A percentile compares a stretch with the other conserved stretches of the same genome.
phyloP scores from a whole-genome alignment of 2,888 invertebrate genomes.

The Campoletis raptor region DNA sequence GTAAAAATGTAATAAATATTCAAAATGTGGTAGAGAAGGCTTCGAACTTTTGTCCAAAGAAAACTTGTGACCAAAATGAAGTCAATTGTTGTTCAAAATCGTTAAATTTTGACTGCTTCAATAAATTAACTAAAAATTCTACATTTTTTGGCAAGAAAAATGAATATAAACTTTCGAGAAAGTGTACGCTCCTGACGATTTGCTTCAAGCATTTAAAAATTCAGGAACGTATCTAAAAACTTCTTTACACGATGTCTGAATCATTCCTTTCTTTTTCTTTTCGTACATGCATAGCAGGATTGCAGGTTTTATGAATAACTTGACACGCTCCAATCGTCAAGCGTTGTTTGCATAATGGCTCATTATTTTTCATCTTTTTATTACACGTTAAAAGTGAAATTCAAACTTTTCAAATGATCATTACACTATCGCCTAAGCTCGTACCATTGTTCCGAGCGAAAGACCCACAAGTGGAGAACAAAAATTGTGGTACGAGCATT shows the following conservation, averaged over 20 bases:
- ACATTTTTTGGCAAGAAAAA: no score
- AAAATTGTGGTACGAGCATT: conserved; percentile 53
- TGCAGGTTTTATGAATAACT: neutral
- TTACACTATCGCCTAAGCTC: conserved; percentile 49
- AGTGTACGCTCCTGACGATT: neutral
- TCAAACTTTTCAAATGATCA: conserved; percentile 47
- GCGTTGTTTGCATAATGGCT: neutral
- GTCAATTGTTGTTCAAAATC: neutral
- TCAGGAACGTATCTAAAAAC: neutral
- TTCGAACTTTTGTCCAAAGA: neutral
- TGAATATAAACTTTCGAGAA: neutral
- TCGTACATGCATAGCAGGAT: no score
- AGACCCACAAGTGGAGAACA: conserved; percentile 41
- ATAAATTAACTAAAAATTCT: neutral
- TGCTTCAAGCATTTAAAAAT: neutral
- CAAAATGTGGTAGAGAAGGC: neutral
- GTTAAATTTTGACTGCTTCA: neutral
- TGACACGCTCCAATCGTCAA: neutral
- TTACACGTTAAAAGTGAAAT: conserved; percentile 18
- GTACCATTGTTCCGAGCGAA: conserved; percentile 52
- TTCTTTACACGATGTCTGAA: neutral
- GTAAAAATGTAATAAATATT: neutral
- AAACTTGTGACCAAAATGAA: neutral
- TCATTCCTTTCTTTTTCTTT: neutral
- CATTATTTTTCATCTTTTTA: neutral